A percentile compares a stretch with the other conserved stretches of the same genome.
Conservation (phyloP, 2,113 vertebrate species). For the Alces alces region DNA sequence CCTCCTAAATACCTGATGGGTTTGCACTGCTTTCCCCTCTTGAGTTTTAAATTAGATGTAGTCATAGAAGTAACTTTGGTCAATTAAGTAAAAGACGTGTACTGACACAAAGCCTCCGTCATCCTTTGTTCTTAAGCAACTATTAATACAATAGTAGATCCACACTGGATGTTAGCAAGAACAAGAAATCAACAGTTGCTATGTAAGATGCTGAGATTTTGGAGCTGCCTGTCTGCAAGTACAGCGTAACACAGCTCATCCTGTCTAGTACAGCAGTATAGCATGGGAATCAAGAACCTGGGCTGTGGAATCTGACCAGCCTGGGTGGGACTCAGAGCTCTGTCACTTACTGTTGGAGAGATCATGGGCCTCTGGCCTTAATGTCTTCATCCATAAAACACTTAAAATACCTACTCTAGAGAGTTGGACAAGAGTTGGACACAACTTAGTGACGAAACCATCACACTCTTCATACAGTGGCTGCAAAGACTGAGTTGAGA, state of each 20-base stretch:
- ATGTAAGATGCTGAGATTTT: neutral
- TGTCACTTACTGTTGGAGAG: neutral
- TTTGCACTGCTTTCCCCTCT: too few species aligned
- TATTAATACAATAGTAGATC: neutral
- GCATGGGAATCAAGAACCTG: neutral
- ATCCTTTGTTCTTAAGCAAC: neutral
- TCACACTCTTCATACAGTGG: neutral
- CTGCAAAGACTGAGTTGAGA: neutral
- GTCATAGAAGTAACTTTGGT: neutral
- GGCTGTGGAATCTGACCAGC: neutral
- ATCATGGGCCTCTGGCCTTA: neutral
- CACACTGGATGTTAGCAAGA: neutral
- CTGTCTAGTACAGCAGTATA: neutral
- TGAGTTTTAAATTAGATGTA: neutral
- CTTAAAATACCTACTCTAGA: neutral
- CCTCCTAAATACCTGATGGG: neutral
- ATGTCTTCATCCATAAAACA: neutral
- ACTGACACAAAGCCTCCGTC: neutral
- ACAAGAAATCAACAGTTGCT: neutral
- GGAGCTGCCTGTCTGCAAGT: neutral
- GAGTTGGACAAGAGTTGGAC: neutral
- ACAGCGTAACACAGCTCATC: neutral
- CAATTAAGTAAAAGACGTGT: neutral
- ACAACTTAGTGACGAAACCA: neutral
- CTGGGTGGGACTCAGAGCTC: neutral